phyloP scores from a whole-genome alignment of 2,888 invertebrate genomes.

The Augiades crinisus region DNA sequence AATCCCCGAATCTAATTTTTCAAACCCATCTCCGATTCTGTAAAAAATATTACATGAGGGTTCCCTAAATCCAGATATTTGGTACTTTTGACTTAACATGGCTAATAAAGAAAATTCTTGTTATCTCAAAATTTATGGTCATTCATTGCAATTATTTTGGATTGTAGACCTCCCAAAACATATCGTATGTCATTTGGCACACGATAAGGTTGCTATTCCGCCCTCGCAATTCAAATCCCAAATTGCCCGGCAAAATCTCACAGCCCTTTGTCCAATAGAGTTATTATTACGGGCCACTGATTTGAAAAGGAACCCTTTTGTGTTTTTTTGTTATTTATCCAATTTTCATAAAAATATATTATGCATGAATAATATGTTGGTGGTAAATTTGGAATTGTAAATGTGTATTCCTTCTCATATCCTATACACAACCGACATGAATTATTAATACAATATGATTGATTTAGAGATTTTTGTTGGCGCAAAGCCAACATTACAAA shows the following conservation, averaged over 20 bases:
- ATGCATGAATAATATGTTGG: background rate
- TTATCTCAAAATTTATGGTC: slow-evolving; percentile 21
- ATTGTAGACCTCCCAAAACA: slow-evolving; percentile 35
- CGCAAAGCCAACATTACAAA: slow-evolving; percentile 9
- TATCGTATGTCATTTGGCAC: slow-evolving; percentile 41
- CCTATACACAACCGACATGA: background rate
- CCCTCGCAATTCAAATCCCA: slow-evolving; percentile 55
- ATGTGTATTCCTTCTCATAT: background rate
- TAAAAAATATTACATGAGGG: too few species aligned
- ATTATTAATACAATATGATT: background rate
- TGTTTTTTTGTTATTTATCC: slow-evolving; percentile 1
- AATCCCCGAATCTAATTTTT: too few species aligned
- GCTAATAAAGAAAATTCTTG: slow-evolving; percentile 1
- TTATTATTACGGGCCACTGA: slow-evolving; percentile 70
- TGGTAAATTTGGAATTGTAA: background rate
- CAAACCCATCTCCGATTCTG: too few species aligned
- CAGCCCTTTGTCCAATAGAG: slow-evolving; percentile 66
- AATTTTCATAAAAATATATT: background rate
- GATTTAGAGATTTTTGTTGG: background rate
- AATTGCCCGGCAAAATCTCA: slow-evolving; percentile 67
- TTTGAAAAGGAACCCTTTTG: slow-evolving; percentile 48
- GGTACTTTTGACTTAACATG: background rate
- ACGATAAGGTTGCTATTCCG: slow-evolving; percentile 46
- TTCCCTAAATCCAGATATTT: too few species aligned
- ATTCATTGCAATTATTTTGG: slow-evolving; percentile 15